Evolutionary conservation across 2,797 vertebrate species (phyloP).

Genomic region (Oreochromis grahami): DNA sequence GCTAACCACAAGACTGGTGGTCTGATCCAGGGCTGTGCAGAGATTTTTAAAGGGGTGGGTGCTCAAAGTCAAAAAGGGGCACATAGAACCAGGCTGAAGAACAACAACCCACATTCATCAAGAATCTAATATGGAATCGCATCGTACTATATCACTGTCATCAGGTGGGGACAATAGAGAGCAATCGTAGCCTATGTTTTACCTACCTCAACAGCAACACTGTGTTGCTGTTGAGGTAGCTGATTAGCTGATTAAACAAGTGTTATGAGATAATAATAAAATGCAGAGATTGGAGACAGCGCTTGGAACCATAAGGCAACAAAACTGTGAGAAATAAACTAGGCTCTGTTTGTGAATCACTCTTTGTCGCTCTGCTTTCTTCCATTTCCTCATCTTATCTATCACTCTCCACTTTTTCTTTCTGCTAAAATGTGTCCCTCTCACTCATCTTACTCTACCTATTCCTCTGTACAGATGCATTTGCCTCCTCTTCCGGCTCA

Average conservation of each 20-base stretch:
- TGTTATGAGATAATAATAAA: background rate
- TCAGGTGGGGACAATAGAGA: background rate
- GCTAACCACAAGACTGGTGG: background rate
- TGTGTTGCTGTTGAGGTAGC: background rate
- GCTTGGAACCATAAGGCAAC: background rate
- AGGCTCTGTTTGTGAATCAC: background rate
- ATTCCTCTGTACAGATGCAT: slow-evolving; percentile 5
- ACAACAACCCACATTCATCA: background rate
- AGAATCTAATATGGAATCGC: background rate
- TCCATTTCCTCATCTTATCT: background rate
- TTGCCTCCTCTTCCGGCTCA: slow-evolving; percentile 22
- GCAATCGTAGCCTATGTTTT: accelerated
- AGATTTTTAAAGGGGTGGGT: background rate
- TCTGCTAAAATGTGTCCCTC: background rate
- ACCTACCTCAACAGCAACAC: background rate
- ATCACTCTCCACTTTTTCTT: background rate
- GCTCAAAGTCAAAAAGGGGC: background rate
- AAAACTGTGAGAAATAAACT: background rate
- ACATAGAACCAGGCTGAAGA: background rate
- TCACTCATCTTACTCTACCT: background rate
- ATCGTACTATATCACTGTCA: background rate
- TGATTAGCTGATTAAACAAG: background rate
- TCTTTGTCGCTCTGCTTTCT: background rate
- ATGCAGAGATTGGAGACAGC: accelerated
- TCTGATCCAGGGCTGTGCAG: background rate